These are phyloP conservation scores for Microcebus tavaratra DNA, from an alignment of 2,113 vertebrate genomes.

Conservation along the genomic window DNA sequence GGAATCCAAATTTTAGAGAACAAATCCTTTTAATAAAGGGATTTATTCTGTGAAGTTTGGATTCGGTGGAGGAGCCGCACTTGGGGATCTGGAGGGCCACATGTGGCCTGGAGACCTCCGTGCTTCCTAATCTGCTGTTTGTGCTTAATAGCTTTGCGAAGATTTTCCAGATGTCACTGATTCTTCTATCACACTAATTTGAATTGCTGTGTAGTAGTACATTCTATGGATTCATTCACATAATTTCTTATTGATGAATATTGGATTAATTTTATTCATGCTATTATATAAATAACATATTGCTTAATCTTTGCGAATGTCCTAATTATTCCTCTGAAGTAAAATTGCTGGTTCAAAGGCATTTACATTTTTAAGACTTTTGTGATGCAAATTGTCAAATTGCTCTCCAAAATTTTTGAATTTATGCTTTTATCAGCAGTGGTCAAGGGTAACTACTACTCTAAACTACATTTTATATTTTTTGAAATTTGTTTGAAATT, in stretches of 20 bases:
- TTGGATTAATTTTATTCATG: neutral
- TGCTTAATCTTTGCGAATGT: neutral
- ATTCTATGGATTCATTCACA: neutral
- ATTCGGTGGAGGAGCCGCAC: too few species aligned
- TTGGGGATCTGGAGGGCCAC: too few species aligned
- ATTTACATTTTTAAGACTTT: neutral
- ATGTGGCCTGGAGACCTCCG: neutral
- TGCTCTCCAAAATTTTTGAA: neutral
- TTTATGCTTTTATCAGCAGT: neutral
- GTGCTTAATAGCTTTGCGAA: neutral
- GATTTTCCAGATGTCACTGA: neutral
- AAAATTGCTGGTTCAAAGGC: neutral
- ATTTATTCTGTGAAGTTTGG: too few species aligned
- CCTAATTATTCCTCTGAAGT: conserved; percentile 23
- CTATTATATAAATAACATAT: neutral
- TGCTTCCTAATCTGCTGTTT: neutral
- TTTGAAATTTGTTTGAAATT: neutral
- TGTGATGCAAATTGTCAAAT: neutral
- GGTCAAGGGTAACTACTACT: neutral
- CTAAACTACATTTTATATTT: neutral
- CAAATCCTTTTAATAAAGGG: too few species aligned
- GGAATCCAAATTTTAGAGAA: too few species aligned
- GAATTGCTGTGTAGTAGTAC: neutral
- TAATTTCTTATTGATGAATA: neutral
- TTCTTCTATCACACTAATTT: neutral